Conservation (phyloP, 1,140 invertebrate species). For the Trichogramma pretiosum region DNA sequence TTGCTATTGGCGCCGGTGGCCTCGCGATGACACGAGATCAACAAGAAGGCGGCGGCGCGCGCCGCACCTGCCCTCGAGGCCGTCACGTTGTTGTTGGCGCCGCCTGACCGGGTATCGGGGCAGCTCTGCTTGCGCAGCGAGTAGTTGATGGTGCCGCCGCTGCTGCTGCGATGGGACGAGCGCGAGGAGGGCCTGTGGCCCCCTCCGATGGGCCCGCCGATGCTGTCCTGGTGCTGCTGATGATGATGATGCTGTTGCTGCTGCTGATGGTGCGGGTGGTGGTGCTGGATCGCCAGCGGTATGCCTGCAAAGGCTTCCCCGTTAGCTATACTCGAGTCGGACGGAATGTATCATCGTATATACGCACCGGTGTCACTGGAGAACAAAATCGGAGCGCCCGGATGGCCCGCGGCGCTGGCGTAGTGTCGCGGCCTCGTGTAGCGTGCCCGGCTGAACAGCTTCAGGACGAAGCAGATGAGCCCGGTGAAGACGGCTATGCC, state of each 20-base stretch:
- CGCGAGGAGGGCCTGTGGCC: constrained; percentile 56
- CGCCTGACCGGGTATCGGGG: background rate
- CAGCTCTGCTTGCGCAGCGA: constrained; percentile 21
- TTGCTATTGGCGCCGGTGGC: constrained; percentile 31
- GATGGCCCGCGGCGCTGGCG: constrained; percentile 69
- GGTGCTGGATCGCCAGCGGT: constrained; percentile 53
- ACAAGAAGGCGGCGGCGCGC: constrained; percentile 79
- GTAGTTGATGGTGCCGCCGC: constrained; percentile 53
- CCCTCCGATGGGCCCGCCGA: no score
- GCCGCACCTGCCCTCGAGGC: constrained; percentile 79
- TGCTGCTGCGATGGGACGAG: constrained; percentile 54
- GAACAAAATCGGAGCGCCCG: constrained; percentile 73
- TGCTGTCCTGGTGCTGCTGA: no score
- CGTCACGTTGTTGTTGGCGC: constrained; percentile 52
- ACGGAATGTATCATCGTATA: no score
- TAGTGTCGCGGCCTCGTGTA: constrained; percentile 65
- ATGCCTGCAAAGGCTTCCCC: constrained; percentile 44
- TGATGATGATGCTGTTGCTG: no score
- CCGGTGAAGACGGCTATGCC: constrained; percentile 74
- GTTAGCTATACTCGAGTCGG: background rate
- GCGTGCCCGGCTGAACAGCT: constrained; percentile 63
- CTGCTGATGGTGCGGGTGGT: no score
- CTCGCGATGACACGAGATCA: constrained; percentile 74
- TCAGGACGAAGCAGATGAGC: constrained; percentile 76
- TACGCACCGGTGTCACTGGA: constrained; percentile 66